A percentile compares a stretch with the other conserved stretches of the same genome.
These are phyloP conservation scores for Drosophila prolongata DNA, from an alignment of 2,888 invertebrate species.

Conservation along the genomic window DNA sequence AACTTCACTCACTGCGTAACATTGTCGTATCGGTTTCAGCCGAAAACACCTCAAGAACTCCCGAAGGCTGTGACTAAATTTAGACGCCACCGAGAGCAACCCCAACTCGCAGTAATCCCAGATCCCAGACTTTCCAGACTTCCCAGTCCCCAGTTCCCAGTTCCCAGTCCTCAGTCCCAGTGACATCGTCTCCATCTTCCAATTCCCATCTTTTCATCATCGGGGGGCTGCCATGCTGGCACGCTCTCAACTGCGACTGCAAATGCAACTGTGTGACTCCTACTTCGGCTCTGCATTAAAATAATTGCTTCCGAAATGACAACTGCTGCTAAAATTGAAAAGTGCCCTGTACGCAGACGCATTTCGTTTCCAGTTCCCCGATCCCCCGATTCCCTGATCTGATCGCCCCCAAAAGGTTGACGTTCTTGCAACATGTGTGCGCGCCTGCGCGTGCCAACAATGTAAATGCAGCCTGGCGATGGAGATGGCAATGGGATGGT, in stretches of 20 bases:
- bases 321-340: conserved; percentile 63
- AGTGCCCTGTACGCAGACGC: conserved; percentile 42
- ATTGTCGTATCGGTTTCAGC: conserved; percentile 62
- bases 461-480: conserved; percentile 58
- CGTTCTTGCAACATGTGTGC: conserved; percentile 72
- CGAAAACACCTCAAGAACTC: conserved; percentile 64
- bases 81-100: conserved; percentile 52
- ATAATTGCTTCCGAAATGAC: conserved; percentile 83
- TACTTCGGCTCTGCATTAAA: conserved; percentile 68
- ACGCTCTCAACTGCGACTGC: conserved; percentile 50
- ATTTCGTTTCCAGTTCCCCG: conserved; percentile 24
- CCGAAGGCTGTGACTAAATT: conserved; percentile 60
- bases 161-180: conserved; percentile 47
- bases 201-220: conserved; percentile 24
- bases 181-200: conserved; percentile 42
- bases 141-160: conserved; percentile 41
- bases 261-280: conserved; percentile 28
- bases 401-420: conserved; percentile 39
- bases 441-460: conserved; percentile 82
- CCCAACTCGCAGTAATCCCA: conserved; percentile 25
- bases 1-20: conserved; percentile 10
- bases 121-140: conserved; percentile 28
- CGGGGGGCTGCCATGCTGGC: conserved; percentile 41
- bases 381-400: conserved; percentile 7
- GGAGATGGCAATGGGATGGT: conserved; percentile 19